Base-by-base conservation (phyloP, 1,140 invertebrate genomes). In the Ridgeia piscesae region DNA sequence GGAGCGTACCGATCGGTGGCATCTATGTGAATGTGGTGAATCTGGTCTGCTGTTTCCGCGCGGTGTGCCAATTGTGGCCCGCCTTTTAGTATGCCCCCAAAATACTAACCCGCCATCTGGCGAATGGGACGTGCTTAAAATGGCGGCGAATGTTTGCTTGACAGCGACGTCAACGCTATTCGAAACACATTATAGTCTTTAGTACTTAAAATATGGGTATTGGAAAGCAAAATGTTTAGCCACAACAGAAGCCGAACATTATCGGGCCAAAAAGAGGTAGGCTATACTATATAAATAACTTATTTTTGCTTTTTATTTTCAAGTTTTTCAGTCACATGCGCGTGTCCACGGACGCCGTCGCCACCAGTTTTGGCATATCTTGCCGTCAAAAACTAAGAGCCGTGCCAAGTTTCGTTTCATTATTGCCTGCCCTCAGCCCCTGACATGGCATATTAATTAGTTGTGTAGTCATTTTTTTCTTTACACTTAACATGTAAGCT, bases 181-280 rank as follows among this genome's bases (percentile, higher is more conserved):
- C 58, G 6, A 77, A 77, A 77, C 2, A 77, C 58, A 77, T 42
- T 42, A 42, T 77, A 14, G 58, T 77, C 58, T 21, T 77, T 31
- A 77, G 58, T 77, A 77, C 58, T 77, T 77, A 4, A 77, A 77
- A 14, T 77, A 77, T 77, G 58, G 27, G 58, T 77, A 77, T 21
- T 77, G 58, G 58, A 21, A 77, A 77, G 58, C 58, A 21, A 77
- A 77, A 77, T 77, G 58, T 77, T 77, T 77, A 77, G 4, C 58
- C 58, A 77, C 58, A 77, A 77, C 58, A 77, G 58, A 77, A 77
- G 58, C 58, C 58, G 58, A 77, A 77, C 58, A 77, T 77, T 77
- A 31, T 77, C 58, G 6, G 58, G 58, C 27, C 58, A 77, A 77
- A 77, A 77, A 77, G 58, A 77, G 58, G 58, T 77, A 21, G 17